phyloP scores from a whole-genome alignment of 1,140 invertebrate genomes.

The Drosophila ercepeae region DNA sequence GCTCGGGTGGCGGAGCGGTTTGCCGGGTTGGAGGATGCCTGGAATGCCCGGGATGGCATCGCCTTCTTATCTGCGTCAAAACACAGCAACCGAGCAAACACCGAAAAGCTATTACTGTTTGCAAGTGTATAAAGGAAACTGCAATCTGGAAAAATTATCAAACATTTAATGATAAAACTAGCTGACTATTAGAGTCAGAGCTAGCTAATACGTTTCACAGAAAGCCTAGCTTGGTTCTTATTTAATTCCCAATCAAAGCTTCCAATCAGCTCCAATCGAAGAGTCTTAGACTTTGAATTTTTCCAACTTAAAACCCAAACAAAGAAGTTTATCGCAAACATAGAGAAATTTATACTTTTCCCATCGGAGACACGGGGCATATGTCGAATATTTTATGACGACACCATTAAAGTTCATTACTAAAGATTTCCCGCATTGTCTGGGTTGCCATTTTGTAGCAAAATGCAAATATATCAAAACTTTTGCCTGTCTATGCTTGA shows the following conservation, averaged over 20 bases:
- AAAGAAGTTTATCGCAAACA: too few species aligned
- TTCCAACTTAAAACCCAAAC: too few species aligned
- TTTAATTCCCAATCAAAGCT: too few species aligned
- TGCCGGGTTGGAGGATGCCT: not conserved
- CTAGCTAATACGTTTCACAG: too few species aligned
- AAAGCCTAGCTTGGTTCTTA: too few species aligned
- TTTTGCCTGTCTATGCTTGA: slow-evolving; percentile 43
- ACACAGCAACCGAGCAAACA: slow-evolving; percentile 52
- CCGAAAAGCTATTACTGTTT: slow-evolving; percentile 59
- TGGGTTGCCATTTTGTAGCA: slow-evolving; percentile 55
- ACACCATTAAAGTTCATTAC: slow-evolving; percentile 70
- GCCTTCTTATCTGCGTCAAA: slow-evolving; percentile 40
- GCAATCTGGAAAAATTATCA: not conserved
- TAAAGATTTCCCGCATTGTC: slow-evolving; percentile 47
- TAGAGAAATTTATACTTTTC: too few species aligned
- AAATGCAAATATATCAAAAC: slow-evolving; percentile 62
- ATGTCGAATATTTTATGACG: slow-evolving; percentile 27
- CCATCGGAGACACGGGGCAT: slow-evolving; percentile 8
- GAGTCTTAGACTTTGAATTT: too few species aligned
- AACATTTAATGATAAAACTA: not conserved
- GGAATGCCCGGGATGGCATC: slow-evolving; percentile 1
- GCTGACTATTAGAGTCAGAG: not conserved
- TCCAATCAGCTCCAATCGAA: too few species aligned
- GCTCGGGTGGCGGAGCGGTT: slow-evolving; percentile 3
- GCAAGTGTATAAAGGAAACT: not conserved